Evolutionary conservation across 2,888 invertebrate genomes (phyloP).

Genomic region (Phrixothrix hirtus): DNA sequence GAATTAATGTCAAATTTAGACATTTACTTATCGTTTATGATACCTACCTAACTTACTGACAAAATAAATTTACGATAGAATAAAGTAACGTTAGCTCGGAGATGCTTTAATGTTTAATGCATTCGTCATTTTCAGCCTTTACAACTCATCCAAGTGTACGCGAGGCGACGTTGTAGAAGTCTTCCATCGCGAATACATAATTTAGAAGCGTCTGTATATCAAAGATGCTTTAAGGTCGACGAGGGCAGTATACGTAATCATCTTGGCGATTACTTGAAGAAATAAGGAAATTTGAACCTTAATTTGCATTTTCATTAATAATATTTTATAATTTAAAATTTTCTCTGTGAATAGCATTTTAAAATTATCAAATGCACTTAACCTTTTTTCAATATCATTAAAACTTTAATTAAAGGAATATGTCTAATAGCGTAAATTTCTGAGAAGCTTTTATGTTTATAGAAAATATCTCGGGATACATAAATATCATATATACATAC

Average conservation of each 20-base stretch:
- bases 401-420: no score
- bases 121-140: constrained; percentile 19
- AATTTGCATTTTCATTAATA: no score
- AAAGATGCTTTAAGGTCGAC: constrained; percentile 25
- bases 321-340: no score
- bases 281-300: no score
- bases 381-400: no score
- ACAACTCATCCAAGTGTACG: constrained; percentile 14
- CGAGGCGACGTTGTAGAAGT: constrained; percentile 16
- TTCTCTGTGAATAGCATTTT: no score
- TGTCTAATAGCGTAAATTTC: no score
- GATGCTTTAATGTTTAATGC: constrained; percentile 3
- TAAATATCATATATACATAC: no score
- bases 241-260: constrained; percentile 22
- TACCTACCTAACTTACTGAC: not conserved
- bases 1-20: no score
- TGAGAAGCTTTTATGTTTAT: no score
- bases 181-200: constrained; percentile 18
- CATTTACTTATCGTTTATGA: not conserved
- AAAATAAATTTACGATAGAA: not conserved
- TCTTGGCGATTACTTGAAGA: constrained; percentile 14
- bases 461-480: no score
- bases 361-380: no score
- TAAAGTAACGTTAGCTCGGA: not conserved
- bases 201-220: constrained; percentile 24